These are phyloP conservation scores for Drosophila lutescens DNA, from an alignment of 2,888 invertebrate genomes.

Conservation along the genomic window DNA sequence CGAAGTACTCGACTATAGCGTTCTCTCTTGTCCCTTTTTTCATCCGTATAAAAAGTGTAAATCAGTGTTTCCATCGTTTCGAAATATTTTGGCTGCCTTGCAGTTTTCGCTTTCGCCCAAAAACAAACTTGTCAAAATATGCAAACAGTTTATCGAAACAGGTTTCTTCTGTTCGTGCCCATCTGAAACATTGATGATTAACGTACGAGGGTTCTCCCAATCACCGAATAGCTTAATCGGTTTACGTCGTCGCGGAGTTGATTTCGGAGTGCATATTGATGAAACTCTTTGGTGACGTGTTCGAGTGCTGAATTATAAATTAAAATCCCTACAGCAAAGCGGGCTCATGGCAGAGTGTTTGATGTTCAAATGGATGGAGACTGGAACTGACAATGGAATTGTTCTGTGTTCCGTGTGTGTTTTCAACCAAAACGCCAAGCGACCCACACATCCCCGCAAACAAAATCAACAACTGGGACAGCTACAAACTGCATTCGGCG, in stretches of 20 bases:
- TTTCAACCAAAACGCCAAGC: constrained; percentile 8
- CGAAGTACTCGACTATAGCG: too few relatives aligned
- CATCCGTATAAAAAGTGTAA: too few relatives aligned
- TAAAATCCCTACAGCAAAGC: constrained; percentile 51
- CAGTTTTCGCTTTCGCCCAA: neutral
- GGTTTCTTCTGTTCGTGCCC: neutral
- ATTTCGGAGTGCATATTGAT: constrained; percentile 27
- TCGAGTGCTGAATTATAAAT: constrained; percentile 58
- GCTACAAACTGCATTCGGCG: constrained; percentile 30
- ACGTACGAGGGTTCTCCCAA: constrained; percentile 1
- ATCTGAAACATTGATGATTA: constrained; percentile 1
- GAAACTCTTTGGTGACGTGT: constrained; percentile 33
- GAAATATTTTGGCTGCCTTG: too few relatives aligned
- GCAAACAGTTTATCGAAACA: constrained; percentile 1
- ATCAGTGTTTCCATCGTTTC: neutral
- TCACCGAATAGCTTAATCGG: constrained; percentile 30
- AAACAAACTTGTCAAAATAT: neutral
- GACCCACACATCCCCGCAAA: constrained; percentile 29
- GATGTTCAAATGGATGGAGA: constrained; percentile 25
- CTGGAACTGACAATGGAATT: constrained; percentile 52
- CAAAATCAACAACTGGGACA: constrained; percentile 14
- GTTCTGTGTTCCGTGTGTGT: constrained; percentile 45
- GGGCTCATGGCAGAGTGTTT: constrained; percentile 27
- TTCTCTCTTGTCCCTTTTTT: too few relatives aligned
- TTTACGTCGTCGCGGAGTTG: constrained; percentile 19